phyloP scores from a whole-genome alignment of 2,113 vertebrate genomes.

The Saccopteryx leptura region DNA sequence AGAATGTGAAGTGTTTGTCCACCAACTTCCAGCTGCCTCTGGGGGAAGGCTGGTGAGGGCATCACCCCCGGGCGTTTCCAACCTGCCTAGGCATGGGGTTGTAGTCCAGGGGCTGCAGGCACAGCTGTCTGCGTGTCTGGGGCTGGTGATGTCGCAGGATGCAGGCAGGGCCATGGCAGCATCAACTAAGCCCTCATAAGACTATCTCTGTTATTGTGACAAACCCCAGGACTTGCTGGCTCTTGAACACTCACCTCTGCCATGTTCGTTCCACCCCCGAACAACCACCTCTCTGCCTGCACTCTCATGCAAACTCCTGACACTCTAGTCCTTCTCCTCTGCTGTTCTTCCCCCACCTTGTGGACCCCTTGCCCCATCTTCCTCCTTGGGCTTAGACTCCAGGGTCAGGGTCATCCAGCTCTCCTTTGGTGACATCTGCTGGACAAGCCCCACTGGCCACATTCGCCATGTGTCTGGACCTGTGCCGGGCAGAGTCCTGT shows the following conservation, averaged over 20 bases:
- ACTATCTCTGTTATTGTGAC: too few relatives aligned
- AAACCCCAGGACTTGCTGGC: background rate
- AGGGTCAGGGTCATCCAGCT: background rate
- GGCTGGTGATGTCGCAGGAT: background rate
- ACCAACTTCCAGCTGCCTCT: background rate
- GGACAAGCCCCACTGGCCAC: background rate
- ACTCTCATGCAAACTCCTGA: background rate
- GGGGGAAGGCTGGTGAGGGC: background rate
- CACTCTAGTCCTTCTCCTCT: background rate
- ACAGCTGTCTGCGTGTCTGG: background rate
- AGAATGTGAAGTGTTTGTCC: background rate
- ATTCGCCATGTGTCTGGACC: too few relatives aligned
- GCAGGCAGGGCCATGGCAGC: accelerated
- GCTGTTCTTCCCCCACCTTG: background rate
- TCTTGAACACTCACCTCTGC: background rate
- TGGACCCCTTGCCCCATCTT: too few relatives aligned
- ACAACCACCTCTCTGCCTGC: background rate
- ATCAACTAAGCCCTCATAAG: background rate
- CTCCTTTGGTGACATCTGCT: background rate
- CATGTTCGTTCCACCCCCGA: too few relatives aligned
- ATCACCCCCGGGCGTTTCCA: background rate
- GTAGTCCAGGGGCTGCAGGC: too few relatives aligned
- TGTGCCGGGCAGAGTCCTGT: background rate
- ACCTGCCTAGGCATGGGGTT: background rate
- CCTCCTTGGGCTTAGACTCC: background rate